Percentiles rank a stretch among this genome's conserved stretches.
These are phyloP conservation scores for Trypoxylon attenuatum DNA, from an alignment of 2,888 invertebrate genomes.

Conservation along the genomic window DNA sequence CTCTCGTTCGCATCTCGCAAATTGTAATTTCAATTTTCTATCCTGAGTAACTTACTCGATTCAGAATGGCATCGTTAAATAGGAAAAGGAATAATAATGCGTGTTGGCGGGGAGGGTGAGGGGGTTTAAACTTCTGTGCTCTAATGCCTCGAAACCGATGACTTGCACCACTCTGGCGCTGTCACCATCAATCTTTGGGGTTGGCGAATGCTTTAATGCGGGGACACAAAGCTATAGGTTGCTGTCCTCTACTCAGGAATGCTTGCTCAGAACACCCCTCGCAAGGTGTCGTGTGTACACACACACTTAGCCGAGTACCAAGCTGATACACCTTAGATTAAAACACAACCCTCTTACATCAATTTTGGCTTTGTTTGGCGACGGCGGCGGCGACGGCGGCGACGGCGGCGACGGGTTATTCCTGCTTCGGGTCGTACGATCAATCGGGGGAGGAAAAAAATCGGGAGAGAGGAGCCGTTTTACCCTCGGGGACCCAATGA, in stretches of 20 bases:
- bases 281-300: conserved; percentile 41
- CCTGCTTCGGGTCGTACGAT: conserved; percentile 29
- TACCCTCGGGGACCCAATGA: conserved; percentile 13
- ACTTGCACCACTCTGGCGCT: conserved; percentile 53
- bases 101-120: conserved; percentile 41
- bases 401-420: background rate
- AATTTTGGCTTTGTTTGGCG: conserved; percentile 33
- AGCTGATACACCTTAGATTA: conserved; percentile 48
- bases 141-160: conserved; percentile 50
- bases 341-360: conserved; percentile 53
- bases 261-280: conserved; percentile 35
- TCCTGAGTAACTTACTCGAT: background rate
- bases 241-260: conserved; percentile 12
- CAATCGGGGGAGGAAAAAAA: conserved; percentile 34
- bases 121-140: conserved; percentile 58
- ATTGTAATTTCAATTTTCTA: background rate
- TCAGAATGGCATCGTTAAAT: background rate
- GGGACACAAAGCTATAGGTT: conserved; percentile 19
- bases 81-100: conserved; percentile 36
- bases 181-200: conserved; percentile 63
- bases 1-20: too few relatives aligned
- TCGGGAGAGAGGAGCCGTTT: conserved; percentile 26
- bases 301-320: conserved; percentile 24
- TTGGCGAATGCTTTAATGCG: conserved; percentile 22
- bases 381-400: too few relatives aligned